A percentile compares a stretch with the other conserved stretches of the same genome.
Evolutionary conservation across 2,888 invertebrate species (phyloP).

Genomic region (Tricholauxania praeusta): DNA sequence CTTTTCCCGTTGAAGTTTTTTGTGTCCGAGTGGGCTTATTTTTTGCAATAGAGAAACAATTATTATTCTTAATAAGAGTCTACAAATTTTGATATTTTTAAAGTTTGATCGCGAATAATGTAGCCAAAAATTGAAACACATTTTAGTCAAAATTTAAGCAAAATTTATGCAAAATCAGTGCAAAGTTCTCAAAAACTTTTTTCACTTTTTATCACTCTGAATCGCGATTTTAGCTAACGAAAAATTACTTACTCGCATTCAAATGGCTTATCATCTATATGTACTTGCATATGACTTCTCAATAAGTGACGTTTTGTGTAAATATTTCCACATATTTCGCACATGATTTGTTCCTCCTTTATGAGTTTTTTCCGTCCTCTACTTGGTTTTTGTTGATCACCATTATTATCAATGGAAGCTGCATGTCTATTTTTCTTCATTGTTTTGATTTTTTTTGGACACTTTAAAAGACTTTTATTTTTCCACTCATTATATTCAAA

Average conservation of each 20-base stretch:
- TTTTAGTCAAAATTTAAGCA: neutral
- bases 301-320: slow-evolving; percentile 63
- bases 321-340: slow-evolving; percentile 67
- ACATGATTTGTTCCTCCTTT: slow-evolving; percentile 56
- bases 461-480: neutral
- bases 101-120: no score
- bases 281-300: slow-evolving; percentile 67
- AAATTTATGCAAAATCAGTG: neutral
- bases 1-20: no score
- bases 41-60: no score
- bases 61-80: no score
- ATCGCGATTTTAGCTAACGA: slow-evolving; percentile 14
- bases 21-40: no score
- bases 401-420: neutral
- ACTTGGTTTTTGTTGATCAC: slow-evolving; percentile 15
- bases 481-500: neutral
- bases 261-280: slow-evolving; percentile 65
- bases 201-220: neutral
- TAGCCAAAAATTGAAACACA: no score
- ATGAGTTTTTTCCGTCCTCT: slow-evolving; percentile 44
- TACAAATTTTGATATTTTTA: no score
- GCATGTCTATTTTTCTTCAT: slow-evolving; percentile 7
- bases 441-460: neutral
- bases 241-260: slow-evolving; percentile 61
- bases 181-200: no score